Evolutionary conservation across 2,888 invertebrate genomes (phyloP), one percentile per base, ranked within the genome.

Genomic region (Craniophora ligustri): DNA sequence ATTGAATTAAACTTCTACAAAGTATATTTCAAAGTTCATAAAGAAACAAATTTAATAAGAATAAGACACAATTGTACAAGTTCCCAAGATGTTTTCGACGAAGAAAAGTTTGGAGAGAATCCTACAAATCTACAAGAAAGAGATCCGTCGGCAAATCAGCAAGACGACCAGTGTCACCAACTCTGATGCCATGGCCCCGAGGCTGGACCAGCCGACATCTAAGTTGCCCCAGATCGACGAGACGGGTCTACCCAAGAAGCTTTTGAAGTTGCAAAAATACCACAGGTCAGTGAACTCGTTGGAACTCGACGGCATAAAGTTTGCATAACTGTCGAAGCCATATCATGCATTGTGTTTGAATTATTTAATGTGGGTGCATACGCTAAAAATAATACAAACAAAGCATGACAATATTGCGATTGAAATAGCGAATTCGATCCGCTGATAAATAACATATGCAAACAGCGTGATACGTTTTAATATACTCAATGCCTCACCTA

Each of bases 131-230:
- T 92, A 91, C 78, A 90, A 86, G 75, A 88, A 89, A 73, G 93
- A 93, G 72, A 76, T 93, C 45, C 88, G 91, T 72, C 86, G 94
- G 60, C 90, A 92, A 58, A 95, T 95, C 67, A 95, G 94, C 84
- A 95, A 95, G 85, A 95, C 95, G 0, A 94, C 94, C 13, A 94
- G 94, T 78, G 94, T 94, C 38, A 94, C 94, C 10, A 95, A 95
- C 79, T 95, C 94, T 44, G 95, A 95, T 76, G 93, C 94, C 15
- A 94, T 95, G 88, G 90, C 91, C 10, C 91, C 94, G 0, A 88
- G 94, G 47, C 85, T 94, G 41, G 93, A 93, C 60, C 92, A 91
- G 67, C 74, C 85, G 10, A 75, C 81, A 10, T 76, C 79, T 46
- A 88, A 87, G 62, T 72, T 81, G 10, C 82, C 81, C 7, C 85